Evolutionary conservation across 2,113 vertebrate species (phyloP), one percentile per base, ranked within the genome.

Genomic region (Pagrus major): DNA sequence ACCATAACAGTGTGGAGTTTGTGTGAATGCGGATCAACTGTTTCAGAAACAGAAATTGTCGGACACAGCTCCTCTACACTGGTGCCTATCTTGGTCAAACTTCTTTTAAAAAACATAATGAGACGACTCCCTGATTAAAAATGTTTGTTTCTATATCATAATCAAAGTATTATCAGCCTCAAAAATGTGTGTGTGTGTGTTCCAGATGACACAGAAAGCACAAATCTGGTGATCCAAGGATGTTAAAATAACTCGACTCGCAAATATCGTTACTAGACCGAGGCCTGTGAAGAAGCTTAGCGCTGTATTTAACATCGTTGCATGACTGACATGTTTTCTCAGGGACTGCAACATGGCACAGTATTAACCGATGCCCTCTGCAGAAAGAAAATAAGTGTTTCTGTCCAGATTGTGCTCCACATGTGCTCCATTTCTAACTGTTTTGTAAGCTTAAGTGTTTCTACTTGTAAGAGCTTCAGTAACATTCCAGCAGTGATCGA

Each of bases 241-340:
- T 7, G 18, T 67, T 72, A 31, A 77, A 58, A 44, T 41, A n/a
- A 10, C 15, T 6, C 20, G 1, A 55, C 27, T 0, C 49, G 21
- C 44, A 41, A 14, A 9, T 39, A 3, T 79, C n/a, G 51, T 76
- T 27, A n/a, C n/a, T n/a, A 8, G n/a, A 44, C 63, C 16, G 39
- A 44, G 2, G 25, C 37, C 68, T 61, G 39, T 67, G 55, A 55
- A 39, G 25, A n/a, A 77, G 63, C 61, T 51, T 60, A 35, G 60
- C 69, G 14, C 60, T 71, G 51, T 68, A 8, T 65, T 78, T 47
- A 27, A 41, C 42, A 11, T 51, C 1, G 21, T 69, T 47, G 76
- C 77, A 27, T 81, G 72, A 64, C 66, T 10, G 60, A 44, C 71
- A 29, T 89, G 82, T 88, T 88, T 89, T 87, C 90, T 92, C 91